Evolutionary conservation across 2,888 invertebrate genomes (phyloP).

Genomic region (Galerucella pusilla): DNA sequence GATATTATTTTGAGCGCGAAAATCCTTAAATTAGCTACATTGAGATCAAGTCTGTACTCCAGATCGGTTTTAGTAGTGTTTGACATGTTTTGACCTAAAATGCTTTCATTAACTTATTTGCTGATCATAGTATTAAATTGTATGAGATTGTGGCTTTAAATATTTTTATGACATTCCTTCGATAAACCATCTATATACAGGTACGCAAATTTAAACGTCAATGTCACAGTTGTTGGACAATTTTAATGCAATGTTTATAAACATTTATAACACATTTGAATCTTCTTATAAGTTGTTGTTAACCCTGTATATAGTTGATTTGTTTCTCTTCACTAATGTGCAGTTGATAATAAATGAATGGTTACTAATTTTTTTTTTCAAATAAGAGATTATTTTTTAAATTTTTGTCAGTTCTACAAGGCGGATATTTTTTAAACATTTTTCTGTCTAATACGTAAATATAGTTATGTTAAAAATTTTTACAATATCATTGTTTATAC

Average conservation of each 20-base stretch:
- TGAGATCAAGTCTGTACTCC: background rate
- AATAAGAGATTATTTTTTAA: conserved; percentile 36
- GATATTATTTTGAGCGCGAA: too few species aligned
- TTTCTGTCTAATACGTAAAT: conserved; percentile 42
- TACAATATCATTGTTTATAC: conserved; percentile 60
- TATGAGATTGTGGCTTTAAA: conserved; percentile 40
- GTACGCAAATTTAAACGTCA: background rate
- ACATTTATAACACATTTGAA: conserved; percentile 30
- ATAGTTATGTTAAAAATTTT: conserved; percentile 48
- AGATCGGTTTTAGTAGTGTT: background rate
- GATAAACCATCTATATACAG: conserved; percentile 40
- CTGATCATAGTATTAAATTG: conserved; percentile 31
- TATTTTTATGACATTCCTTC: conserved; percentile 44
- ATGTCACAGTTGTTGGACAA: background rate
- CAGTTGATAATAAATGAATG: conserved; percentile 38
- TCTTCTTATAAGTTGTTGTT: conserved; percentile 8
- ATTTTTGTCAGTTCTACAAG: conserved; percentile 42
- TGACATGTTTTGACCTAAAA: conserved; percentile 1
- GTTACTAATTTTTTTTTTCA: conserved; percentile 35
- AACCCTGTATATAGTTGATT: conserved; percentile 41
- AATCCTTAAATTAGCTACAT: background rate
- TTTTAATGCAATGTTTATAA: conserved; percentile 9
- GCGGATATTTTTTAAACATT: conserved; percentile 42
- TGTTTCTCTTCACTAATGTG: conserved; percentile 40
- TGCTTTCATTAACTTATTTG: conserved; percentile 8